A percentile compares a stretch with the other conserved stretches of the same genome.
phyloP scores from a whole-genome alignment of 2,797 vertebrate genomes.

The Sebastes hopkinsi region DNA sequence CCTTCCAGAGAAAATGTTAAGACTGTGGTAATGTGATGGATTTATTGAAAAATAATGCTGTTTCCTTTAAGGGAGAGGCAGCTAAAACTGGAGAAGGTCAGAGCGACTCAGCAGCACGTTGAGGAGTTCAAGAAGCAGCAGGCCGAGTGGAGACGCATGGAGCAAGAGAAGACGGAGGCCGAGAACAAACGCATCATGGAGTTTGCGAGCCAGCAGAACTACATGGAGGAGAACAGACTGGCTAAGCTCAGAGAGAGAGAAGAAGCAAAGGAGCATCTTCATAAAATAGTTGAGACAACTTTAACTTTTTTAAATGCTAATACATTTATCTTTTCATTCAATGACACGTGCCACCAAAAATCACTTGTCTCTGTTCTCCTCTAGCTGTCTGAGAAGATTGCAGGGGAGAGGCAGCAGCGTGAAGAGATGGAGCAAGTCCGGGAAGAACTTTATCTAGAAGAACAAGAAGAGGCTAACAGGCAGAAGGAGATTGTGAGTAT shows the following conservation, averaged over 20 bases:
- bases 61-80: conserved; percentile 85
- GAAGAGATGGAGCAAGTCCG: conserved; percentile 88
- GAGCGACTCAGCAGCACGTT: conserved; percentile 84
- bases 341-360: neutral
- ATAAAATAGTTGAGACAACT: conserved; percentile 79
- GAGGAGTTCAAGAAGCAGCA: conserved; percentile 91
- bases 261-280: conserved; percentile 83
- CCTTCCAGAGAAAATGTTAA: neutral
- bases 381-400: conserved; percentile 87
- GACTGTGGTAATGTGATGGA: neutral
- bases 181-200: conserved; percentile 91
- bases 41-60: neutral
- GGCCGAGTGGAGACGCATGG: conserved; percentile 86
- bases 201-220: conserved; percentile 83
- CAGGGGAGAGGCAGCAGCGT: conserved; percentile 79
- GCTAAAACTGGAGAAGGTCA: conserved; percentile 88
- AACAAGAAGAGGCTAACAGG: conserved; percentile 83
- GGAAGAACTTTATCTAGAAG: conserved; percentile 88
- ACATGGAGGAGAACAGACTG: conserved; percentile 83
- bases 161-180: conserved; percentile 89
- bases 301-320: neutral
- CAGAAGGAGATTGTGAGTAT: conserved; percentile 86
- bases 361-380: conserved; percentile 1
- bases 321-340: neutral
- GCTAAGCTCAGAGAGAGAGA: conserved; percentile 83